Evolutionary conservation across 2,888 invertebrate genomes (phyloP).

Genomic region (Ceratothoa steindachneri): DNA sequence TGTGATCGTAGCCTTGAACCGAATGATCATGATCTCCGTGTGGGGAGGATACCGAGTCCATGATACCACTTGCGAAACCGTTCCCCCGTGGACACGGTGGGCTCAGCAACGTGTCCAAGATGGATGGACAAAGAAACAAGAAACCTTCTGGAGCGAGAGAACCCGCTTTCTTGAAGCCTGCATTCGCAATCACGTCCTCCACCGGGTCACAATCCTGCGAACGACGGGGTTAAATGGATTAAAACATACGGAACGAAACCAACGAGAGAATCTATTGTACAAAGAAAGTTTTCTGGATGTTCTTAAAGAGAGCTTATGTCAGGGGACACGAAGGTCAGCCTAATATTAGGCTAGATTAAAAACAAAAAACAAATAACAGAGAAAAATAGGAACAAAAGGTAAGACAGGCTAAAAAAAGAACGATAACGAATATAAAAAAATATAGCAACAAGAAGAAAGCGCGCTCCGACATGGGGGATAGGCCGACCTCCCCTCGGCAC

Average conservation of each 20-base stretch:
- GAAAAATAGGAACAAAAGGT: too few relatives aligned
- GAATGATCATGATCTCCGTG: neutral
- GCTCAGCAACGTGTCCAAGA: neutral
- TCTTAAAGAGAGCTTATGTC: too few relatives aligned
- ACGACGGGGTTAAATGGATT: neutral
- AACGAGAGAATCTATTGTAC: too few relatives aligned
- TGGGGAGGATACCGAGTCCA: neutral
- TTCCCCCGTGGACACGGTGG: neutral
- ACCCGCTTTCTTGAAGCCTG: neutral
- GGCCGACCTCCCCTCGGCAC: too few relatives aligned
- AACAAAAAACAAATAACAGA: too few relatives aligned
- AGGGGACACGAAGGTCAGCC: too few relatives aligned
- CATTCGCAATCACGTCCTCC: neutral
- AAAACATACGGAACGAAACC: neutral
- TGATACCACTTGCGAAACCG: neutral
- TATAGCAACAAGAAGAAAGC: too few relatives aligned
- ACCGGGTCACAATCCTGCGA: neutral
- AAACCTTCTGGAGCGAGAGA: neutral
- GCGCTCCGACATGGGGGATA: too few relatives aligned
- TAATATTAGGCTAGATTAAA: too few relatives aligned
- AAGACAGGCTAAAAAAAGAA: too few relatives aligned
- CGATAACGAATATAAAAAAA: too few relatives aligned
- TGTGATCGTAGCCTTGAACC: neutral
- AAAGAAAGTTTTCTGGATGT: too few relatives aligned
- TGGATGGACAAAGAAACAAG: neutral